Base-by-base conservation (phyloP, 2,797 vertebrate species). In the Betta splendens region DNA sequence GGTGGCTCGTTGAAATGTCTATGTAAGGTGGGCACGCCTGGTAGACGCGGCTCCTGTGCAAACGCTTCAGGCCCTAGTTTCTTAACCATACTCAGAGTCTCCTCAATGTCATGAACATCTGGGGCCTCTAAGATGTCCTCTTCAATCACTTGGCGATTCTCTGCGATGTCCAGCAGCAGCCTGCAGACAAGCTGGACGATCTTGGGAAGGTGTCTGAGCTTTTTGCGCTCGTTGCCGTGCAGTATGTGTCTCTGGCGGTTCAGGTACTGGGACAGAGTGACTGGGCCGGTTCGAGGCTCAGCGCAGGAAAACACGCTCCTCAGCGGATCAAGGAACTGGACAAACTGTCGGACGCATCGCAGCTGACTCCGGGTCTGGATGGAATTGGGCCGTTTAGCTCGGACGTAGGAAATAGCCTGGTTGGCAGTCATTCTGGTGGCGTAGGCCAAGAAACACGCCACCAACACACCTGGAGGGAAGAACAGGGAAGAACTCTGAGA, bases 351-450 rank as follows among this genome's bases (percentile, higher is more conserved):
- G 32, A 99, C 88, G 5, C 95, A 98, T 5, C 92, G 68, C 15
- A 99, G 81, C 87, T 99, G 98, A 55, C 94, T 91, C 65, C 96
- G 87, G 2, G 96, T 98, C 79, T 99, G 98, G 81, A 99, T 94
- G 33, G 98, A 95, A 57, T 96, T 95, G 2, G 94, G 94, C n/a
- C 98, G 90, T 76, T 96, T 98, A 25, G 94, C 91, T 46, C 98
- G 92, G 16, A 99, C 94, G 53, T 93, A 95, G 61, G 94, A 67
- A 77, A 99, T 96, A 3, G 98, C 94, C 89, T 99, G 95, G 74
- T 99, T 95, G 18, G 96, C 94, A 2, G 90, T 94, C 95, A 98
- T 96, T 79, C 93, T 89, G 44, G 94, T 95, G 15, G 95, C 89
- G 71, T 92, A 99, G 72, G 97, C 92, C 73, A 99, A 85, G 81